Percentiles rank a stretch among this genome's conserved stretches.
Evolutionary conservation across 2,888 invertebrate species (phyloP).

Genomic region (Stegana nigrithorax): DNA sequence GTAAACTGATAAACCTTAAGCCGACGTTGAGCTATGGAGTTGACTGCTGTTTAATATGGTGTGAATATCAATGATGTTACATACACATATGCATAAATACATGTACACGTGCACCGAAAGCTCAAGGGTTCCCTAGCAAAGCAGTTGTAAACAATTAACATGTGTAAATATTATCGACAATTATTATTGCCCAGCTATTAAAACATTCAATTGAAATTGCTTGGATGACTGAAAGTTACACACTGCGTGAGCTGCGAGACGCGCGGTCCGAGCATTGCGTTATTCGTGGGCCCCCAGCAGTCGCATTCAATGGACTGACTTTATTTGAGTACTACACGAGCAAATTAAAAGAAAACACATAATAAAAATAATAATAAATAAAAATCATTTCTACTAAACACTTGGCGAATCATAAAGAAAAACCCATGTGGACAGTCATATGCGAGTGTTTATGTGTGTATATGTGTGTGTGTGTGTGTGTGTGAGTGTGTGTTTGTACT

Average conservation of each 20-base stretch:
- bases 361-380: too few relatives aligned
- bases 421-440: too few relatives aligned
- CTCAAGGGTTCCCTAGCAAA: not conserved
- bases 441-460: not conserved
- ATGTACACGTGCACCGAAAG: too few relatives aligned
- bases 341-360: not conserved
- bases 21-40: too few relatives aligned
- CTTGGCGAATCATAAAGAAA: not conserved
- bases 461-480: not conserved
- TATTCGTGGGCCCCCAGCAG: too few relatives aligned
- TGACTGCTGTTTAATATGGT: too few relatives aligned
- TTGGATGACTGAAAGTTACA: not conserved
- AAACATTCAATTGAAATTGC: not conserved
- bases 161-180: conserved; percentile 6
- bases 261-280: too few relatives aligned
- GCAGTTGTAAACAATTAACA: conserved; percentile 6
- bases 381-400: not conserved
- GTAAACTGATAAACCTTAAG: too few relatives aligned
- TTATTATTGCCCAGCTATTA: not conserved
- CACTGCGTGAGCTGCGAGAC: too few relatives aligned
- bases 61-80: not conserved
- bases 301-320: too few relatives aligned
- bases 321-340: too few relatives aligned
- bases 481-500: too few relatives aligned
- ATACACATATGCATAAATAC: not conserved